Evolutionary conservation across 2,113 vertebrate genomes (phyloP).

Genomic region (Phalacrocorax pelagicus): DNA sequence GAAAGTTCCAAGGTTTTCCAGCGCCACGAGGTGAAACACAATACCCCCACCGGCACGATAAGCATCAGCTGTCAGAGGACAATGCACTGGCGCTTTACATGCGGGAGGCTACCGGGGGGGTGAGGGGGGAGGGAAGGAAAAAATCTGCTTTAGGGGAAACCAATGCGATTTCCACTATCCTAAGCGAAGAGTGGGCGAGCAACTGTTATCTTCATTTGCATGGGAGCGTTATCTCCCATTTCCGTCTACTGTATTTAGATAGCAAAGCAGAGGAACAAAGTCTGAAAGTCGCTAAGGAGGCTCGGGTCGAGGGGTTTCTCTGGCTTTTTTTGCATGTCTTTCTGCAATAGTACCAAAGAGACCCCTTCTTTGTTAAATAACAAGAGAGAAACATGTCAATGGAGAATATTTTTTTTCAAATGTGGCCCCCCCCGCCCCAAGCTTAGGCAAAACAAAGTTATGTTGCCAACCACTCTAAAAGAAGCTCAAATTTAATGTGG

Average conservation of each 20-base stretch:
- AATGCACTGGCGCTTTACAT: constrained; percentile 60
- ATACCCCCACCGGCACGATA: constrained; percentile 71
- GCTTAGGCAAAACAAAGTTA: neutral
- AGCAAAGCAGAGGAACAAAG: constrained; percentile 29
- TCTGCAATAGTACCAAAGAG: neutral
- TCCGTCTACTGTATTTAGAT: constrained; percentile 14
- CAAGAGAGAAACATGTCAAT: neutral
- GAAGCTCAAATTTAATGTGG: neutral
- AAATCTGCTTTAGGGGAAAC: constrained; percentile 27
- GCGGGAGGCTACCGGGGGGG: constrained; percentile 31
- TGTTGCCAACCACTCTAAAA: neutral
- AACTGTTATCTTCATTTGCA: constrained; percentile 37
- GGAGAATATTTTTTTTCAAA: neutral
- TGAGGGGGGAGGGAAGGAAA: neutral
- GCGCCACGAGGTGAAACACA: constrained; percentile 74
- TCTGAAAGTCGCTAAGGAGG: constrained; percentile 36
- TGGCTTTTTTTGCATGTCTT: no score
- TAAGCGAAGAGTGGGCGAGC: constrained; percentile 2
- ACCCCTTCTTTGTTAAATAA: neutral
- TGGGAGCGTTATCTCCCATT: neutral
- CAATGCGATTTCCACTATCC: neutral
- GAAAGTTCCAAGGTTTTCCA: constrained; percentile 72
- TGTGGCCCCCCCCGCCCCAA: neutral
- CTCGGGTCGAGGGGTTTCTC: neutral
- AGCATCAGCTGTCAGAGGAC: constrained; percentile 74